A percentile compares a stretch with the other conserved stretches of the same genome.
Evolutionary conservation across 1,140 invertebrate genomes (phyloP).

Genomic region (Pogonognathellus flavescens): DNA sequence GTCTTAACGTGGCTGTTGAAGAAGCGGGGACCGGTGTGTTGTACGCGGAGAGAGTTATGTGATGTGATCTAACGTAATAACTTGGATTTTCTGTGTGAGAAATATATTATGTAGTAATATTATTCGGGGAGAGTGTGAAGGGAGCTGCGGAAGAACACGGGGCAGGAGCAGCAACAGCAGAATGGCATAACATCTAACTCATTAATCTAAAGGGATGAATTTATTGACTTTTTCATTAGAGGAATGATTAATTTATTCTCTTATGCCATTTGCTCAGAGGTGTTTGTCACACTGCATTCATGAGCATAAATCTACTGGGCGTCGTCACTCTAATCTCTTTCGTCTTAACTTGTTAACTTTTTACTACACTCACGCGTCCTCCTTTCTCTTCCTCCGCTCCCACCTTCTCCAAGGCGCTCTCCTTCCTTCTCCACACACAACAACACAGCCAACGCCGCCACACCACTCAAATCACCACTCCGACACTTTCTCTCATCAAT

Average conservation of each 20-base stretch:
- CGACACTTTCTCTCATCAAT: neutral
- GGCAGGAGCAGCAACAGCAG: no score
- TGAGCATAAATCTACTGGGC: conserved; percentile 58
- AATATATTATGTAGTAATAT: neutral
- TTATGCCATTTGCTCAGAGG: conserved; percentile 61
- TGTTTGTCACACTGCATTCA: conserved; percentile 57
- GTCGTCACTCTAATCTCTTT: conserved; percentile 54
- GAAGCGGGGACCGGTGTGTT: neutral
- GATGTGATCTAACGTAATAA: neutral
- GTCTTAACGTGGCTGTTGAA: conserved; percentile 13
- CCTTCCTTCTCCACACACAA: neutral
- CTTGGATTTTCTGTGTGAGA: neutral
- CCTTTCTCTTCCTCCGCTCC: neutral
- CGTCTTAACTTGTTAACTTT: conserved; percentile 50
- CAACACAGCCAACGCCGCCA: neutral
- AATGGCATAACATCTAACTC: conserved; percentile 34
- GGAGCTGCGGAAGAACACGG: neutral
- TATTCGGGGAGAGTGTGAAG: neutral
- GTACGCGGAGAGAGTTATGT: neutral
- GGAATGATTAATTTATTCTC: conserved; percentile 62
- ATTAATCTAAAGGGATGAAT: conserved; percentile 60
- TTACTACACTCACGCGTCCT: neutral
- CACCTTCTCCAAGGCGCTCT: conserved; percentile 22
- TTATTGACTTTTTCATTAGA: conserved; percentile 63
- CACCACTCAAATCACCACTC: neutral